These are phyloP conservation scores for Timandra comae DNA, from an alignment of 2,888 invertebrate genomes.

Conservation along the genomic window DNA sequence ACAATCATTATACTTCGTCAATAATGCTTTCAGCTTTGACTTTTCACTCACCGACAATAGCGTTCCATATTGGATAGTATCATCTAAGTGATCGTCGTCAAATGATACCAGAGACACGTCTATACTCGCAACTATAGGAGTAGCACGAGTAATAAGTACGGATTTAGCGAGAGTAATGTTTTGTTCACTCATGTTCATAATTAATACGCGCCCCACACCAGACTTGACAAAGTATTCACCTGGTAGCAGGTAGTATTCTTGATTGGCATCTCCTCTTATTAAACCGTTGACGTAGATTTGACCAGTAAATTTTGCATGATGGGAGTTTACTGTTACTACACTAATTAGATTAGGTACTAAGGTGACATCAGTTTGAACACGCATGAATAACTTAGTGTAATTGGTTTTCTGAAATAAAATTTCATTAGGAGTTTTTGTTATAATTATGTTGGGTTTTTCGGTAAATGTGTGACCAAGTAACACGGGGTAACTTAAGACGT, in stretches of 20 bases:
- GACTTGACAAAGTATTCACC: slow-evolving; percentile 8
- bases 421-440: slow-evolving; percentile 9
- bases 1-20: slow-evolving; percentile 5
- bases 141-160: slow-evolving; percentile 2
- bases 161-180: not conserved
- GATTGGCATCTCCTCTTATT: slow-evolving; percentile 1
- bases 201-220: not conserved
- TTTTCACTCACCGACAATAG: not conserved
- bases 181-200: not conserved
- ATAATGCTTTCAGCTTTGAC: not conserved
- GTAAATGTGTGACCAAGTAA: slow-evolving; percentile 16
- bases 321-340: no score
- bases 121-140: not conserved
- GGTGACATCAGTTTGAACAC: not conserved
- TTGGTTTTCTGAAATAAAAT: slow-evolving; percentile 5
- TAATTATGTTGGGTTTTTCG: slow-evolving; percentile 9
- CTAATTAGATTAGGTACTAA: no score
- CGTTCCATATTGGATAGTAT: not conserved
- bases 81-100: not conserved
- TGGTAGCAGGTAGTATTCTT: slow-evolving; percentile 11
- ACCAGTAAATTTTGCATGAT: no score
- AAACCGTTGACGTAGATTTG: slow-evolving; percentile 5
- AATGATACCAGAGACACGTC: not conserved
- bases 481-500: not conserved
- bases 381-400: not conserved